Conservation (phyloP, 2,797 vertebrate species). For the Micropoecilia bifurca region DNA sequence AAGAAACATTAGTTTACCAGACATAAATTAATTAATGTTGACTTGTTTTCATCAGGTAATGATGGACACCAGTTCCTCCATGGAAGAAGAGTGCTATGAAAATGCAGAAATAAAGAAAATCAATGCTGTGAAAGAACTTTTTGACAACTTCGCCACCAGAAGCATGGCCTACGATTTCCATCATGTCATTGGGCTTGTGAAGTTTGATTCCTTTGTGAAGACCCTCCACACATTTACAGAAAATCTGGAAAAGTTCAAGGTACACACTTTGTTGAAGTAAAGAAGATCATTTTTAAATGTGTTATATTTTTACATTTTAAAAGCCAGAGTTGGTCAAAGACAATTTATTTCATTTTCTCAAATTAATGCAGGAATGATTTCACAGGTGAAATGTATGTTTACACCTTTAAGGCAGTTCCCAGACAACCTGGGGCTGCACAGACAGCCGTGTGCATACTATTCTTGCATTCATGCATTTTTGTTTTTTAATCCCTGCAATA, state of each 20-base stretch:
- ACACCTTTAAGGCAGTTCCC: background rate
- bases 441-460: background rate
- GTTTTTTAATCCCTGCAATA: background rate
- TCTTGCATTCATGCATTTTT: background rate
- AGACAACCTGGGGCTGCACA: background rate
- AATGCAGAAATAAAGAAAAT: slow-evolving; percentile 58
- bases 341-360: background rate
- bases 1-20: accelerated
- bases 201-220: slow-evolving; percentile 64
- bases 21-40: background rate
- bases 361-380: background rate
- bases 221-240: slow-evolving; percentile 73
- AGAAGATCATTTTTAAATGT: background rate
- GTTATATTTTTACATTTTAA: background rate
- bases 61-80: slow-evolving; percentile 74
- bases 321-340: background rate
- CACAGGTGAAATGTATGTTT: background rate
- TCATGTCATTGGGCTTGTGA: slow-evolving; percentile 70
- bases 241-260: slow-evolving; percentile 76
- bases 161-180: slow-evolving; percentile 74
- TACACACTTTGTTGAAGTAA: slow-evolving; percentile 17
- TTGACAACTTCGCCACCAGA: slow-evolving; percentile 70
- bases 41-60: slow-evolving; percentile 54
- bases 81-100: slow-evolving; percentile 63
- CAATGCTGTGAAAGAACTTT: slow-evolving; percentile 72